Evolutionary conservation across 2,888 invertebrate species (phyloP).

Genomic region (Platycheirus rosarum): DNA sequence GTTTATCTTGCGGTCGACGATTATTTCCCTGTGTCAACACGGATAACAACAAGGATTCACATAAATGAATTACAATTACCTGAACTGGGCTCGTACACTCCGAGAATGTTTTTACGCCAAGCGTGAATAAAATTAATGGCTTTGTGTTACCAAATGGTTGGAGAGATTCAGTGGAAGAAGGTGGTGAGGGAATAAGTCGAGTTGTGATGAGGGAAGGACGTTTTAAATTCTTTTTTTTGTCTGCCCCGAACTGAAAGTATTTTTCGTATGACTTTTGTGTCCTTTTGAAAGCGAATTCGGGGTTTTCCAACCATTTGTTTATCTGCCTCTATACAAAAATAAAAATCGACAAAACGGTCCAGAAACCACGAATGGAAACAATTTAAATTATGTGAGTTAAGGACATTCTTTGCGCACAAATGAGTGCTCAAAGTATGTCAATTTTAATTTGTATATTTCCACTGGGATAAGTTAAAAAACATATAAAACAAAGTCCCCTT

Average conservation of each 20-base stretch:
- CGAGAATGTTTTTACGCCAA: slow-evolving; percentile 61
- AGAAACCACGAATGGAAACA: slow-evolving; percentile 8
- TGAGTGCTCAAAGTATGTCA: slow-evolving; percentile 38
- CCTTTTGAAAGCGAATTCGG: slow-evolving; percentile 21
- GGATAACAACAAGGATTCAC: slow-evolving; percentile 74
- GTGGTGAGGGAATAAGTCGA: background rate
- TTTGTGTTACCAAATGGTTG: slow-evolving; percentile 32
- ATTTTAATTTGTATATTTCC: slow-evolving; percentile 53
- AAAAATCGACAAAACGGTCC: background rate
- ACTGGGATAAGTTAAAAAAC: slow-evolving; percentile 32
- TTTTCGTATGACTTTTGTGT: slow-evolving; percentile 43
- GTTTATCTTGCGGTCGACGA: slow-evolving; percentile 74
- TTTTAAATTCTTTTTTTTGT: slow-evolving; percentile 46
- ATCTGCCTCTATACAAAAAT: background rate
- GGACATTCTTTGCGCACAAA: slow-evolving; percentile 17
- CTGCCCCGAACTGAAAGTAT: slow-evolving; percentile 25
- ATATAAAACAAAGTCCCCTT: background rate
- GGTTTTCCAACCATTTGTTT: slow-evolving; percentile 28
- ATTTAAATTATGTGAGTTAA: slow-evolving; percentile 36
- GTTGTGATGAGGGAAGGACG: slow-evolving; percentile 21
- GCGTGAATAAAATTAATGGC: slow-evolving; percentile 73
- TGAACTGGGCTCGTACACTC: slow-evolving; percentile 42
- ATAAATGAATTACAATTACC: slow-evolving; percentile 74
- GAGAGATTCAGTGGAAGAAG: background rate
- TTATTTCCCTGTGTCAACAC: slow-evolving; percentile 74